Conservation (phyloP, 2,797 vertebrate genomes). For the Siniperca undulata region DNA sequence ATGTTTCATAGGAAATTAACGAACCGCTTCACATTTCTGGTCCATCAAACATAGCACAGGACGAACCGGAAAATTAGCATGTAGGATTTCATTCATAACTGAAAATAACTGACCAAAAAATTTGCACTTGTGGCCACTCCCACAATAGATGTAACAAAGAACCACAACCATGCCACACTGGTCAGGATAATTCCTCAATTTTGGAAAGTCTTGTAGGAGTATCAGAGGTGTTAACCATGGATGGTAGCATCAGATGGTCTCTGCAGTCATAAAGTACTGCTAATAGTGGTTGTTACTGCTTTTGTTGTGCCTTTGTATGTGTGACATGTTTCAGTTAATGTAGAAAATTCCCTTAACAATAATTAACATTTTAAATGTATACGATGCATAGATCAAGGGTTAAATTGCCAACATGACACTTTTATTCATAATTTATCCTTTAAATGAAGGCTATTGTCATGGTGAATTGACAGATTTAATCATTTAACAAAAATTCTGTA, state of each 20-base stretch:
- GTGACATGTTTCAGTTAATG: neutral
- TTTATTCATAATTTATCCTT: neutral
- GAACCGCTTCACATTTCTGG: too few relatives aligned
- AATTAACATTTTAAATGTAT: neutral
- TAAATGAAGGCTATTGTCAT: neutral
- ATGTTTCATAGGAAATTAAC: too few relatives aligned
- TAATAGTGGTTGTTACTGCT: neutral
- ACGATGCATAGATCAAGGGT: neutral
- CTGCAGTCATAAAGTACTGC: neutral
- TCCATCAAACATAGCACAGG: too few relatives aligned
- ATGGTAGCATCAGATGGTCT: neutral
- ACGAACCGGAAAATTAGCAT: too few relatives aligned
- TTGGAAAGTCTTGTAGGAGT: too few relatives aligned
- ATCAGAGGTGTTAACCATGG: neutral
- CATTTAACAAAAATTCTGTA: neutral
- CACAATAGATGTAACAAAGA: neutral
- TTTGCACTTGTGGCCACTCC: too few relatives aligned
- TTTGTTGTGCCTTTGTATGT: constrained; percentile 29
- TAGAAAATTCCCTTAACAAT: neutral
- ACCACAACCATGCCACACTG: neutral
- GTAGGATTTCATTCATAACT: too few relatives aligned
- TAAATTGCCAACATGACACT: neutral
- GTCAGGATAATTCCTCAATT: neutral
- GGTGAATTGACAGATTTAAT: neutral
- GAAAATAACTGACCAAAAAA: too few relatives aligned